Percentiles rank a stretch among this genome's conserved stretches.
Conservation (phyloP, 2,113 vertebrate genomes). For the Phalacrocorax carbo region DNA sequence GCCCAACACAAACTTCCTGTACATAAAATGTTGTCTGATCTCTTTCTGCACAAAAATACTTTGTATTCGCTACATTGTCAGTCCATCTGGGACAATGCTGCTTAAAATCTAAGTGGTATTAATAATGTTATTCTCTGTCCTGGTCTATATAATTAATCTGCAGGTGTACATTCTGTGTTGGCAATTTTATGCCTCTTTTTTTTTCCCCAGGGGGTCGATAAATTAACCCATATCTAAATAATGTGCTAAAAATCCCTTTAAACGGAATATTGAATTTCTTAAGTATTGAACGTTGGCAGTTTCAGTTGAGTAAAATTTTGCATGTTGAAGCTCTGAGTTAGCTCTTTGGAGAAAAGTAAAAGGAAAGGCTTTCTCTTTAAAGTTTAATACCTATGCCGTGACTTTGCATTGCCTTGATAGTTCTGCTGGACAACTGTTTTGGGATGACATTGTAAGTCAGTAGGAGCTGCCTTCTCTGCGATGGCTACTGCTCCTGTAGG, state of each 20-base stretch:
- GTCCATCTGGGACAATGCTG: not conserved
- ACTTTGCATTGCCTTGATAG: not conserved
- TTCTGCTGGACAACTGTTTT: not conserved
- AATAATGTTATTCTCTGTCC: not conserved
- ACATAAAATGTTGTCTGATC: not conserved
- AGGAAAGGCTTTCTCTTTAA: not conserved
- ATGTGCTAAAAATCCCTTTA: not conserved
- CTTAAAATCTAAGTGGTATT: not conserved
- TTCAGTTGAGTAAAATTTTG: not conserved
- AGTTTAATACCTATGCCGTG: not conserved
- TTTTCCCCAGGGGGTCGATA: accelerated
- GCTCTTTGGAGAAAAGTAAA: not conserved
- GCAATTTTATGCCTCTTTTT: not conserved
- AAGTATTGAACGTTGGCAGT: not conserved
- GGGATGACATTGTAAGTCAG: not conserved
- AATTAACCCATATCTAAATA: not conserved
- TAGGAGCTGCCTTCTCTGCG: not conserved
- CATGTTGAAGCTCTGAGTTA: not conserved
- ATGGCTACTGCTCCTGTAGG: not conserved
- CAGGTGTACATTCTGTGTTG: not conserved
- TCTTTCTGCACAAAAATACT: not conserved
- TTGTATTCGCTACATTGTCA: not conserved
- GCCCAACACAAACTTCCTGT: not conserved
- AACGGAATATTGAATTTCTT: not conserved
- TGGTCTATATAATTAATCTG: not conserved